Conservation (phyloP, 2,888 invertebrate genomes). For the Cybosia mesomella region DNA sequence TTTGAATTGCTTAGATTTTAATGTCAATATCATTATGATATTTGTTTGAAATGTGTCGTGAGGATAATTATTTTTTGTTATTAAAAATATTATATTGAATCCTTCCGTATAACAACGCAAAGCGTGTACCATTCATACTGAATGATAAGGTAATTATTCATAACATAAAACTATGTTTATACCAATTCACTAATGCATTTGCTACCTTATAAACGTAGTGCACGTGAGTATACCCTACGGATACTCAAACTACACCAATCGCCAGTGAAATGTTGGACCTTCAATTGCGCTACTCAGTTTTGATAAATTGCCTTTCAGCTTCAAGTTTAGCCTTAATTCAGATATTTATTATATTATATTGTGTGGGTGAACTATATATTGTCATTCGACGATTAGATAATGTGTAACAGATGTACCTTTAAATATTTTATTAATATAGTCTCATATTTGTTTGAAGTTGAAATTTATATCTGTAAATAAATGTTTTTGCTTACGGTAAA, state of each 20-base stretch:
- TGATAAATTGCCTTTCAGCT: conserved; percentile 54
- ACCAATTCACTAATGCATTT: conserved; percentile 15
- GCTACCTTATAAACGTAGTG: background rate
- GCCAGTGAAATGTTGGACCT: conserved; percentile 15
- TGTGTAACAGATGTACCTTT: conserved; percentile 70
- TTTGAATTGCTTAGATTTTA: conserved; percentile 23
- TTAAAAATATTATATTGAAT: background rate
- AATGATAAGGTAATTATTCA: background rate
- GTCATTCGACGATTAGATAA: conserved; percentile 65
- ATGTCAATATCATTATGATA: conserved; percentile 4
- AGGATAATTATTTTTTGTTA: conserved; percentile 4
- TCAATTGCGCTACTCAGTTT: conserved; percentile 31
- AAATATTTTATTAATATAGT: conserved; percentile 63
- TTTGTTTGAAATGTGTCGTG: background rate
- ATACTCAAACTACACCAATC: conserved; percentile 6
- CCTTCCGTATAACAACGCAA: background rate
- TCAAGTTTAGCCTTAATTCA: conserved; percentile 49
- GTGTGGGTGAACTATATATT: conserved; percentile 63
- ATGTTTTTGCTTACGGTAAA: conserved; percentile 63
- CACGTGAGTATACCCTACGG: background rate
- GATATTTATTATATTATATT: conserved; percentile 53
- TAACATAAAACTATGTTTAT: conserved; percentile 9
- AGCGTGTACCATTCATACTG: background rate
- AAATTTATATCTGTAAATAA: conserved; percentile 72
- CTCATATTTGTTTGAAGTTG: conserved; percentile 62